Evolutionary conservation across 1,140 invertebrate species (phyloP).

Genomic region (Dryas iulia): DNA sequence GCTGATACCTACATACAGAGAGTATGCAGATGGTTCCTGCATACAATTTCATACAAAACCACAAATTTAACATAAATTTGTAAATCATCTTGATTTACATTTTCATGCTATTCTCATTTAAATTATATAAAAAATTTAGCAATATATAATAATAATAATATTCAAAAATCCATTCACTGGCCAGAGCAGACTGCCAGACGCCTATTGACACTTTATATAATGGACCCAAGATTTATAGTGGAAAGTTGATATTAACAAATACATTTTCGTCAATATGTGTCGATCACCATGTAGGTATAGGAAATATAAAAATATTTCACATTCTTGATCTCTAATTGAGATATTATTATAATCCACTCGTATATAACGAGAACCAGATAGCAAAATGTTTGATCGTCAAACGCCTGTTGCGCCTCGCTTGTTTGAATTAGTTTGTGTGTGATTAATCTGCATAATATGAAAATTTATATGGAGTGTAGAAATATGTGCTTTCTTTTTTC

Average conservation of each 20-base stretch:
- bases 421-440: neutral
- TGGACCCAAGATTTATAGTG: slow-evolving; percentile 7
- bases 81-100: no score
- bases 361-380: neutral
- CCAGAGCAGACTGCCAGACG: slow-evolving; percentile 11
- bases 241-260: neutral
- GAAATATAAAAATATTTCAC: slow-evolving; percentile 13
- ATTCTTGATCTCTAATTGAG: slow-evolving; percentile 3
- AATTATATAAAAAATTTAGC: neutral
- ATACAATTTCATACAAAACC: neutral
- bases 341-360: neutral
- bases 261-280: neutral
- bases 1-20: no score
- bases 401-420: neutral
- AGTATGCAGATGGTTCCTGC: no score
- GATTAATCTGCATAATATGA: neutral
- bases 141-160: neutral
- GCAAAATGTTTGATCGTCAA: neutral
- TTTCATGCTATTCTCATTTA: neutral
- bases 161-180: neutral
- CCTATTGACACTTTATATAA: slow-evolving; percentile 8
- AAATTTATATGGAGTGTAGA: neutral
- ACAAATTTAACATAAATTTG: neutral
- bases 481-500: neutral
- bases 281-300: neutral